Evolutionary conservation across 2,113 vertebrate species (phyloP).

Genomic region (Phrynocephalus versicolor): DNA sequence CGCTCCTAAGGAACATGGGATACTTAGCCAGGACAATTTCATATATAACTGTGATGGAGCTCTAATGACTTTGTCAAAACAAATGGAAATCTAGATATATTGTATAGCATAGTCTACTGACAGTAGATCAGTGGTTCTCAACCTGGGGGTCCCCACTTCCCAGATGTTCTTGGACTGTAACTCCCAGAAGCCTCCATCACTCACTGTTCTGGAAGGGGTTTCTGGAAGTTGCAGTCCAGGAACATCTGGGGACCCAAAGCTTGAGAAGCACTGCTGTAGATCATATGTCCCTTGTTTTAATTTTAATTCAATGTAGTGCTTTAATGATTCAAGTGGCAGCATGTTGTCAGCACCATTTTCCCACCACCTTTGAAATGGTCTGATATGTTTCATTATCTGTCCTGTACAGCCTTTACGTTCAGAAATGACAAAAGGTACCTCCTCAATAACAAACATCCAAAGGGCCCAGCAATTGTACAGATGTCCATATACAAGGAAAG

Average conservation of each 20-base stretch:
- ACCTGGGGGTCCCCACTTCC: too few relatives aligned
- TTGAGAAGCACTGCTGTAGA: too few relatives aligned
- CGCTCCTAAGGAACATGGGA: background rate
- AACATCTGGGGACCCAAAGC: too few relatives aligned
- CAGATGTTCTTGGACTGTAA: too few relatives aligned
- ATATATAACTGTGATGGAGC: background rate
- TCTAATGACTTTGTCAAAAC: background rate
- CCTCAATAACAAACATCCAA: slow-evolving; percentile 32
- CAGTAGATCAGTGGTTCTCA: too few relatives aligned
- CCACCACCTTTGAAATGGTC: slow-evolving; percentile 36
- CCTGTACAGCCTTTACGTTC: slow-evolving; percentile 44
- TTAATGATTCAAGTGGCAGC: slow-evolving; percentile 31
- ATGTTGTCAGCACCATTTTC: slow-evolving; percentile 39
- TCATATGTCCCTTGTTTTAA: background rate
- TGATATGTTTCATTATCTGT: slow-evolving; percentile 55
- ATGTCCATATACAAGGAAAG: background rate
- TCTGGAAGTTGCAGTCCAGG: too few relatives aligned
- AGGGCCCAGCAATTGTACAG: background rate
- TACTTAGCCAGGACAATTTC: background rate
- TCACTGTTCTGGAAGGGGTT: too few relatives aligned
- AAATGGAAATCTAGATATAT: background rate
- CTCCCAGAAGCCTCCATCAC: too few relatives aligned
- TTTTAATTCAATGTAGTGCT: slow-evolving; percentile 9
- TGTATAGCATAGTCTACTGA: background rate
- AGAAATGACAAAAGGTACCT: slow-evolving; percentile 40